These are phyloP conservation scores for Neotoma lepida DNA, from an alignment of 2,113 vertebrate species.

Conservation along the genomic window DNA sequence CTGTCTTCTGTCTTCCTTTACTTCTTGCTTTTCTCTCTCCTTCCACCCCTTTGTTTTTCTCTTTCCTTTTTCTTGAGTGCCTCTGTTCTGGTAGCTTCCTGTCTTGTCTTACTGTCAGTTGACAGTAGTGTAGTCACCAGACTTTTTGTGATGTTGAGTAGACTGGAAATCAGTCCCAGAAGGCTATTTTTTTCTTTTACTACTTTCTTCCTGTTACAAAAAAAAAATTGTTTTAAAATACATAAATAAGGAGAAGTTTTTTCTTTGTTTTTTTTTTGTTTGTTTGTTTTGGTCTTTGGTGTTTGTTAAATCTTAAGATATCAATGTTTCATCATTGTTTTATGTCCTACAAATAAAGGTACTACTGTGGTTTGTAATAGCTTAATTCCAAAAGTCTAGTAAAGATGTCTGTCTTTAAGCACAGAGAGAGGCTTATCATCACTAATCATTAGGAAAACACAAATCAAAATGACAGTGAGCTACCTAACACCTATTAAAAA, in stretches of 20 bases:
- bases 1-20: neutral
- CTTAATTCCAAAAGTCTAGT: constrained; percentile 15
- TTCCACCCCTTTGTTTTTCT: neutral
- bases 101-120: neutral
- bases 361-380: neutral
- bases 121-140: neutral
- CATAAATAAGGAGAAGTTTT: neutral
- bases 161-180: neutral
- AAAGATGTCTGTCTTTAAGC: constrained; percentile 28
- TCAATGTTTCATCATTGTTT: neutral
- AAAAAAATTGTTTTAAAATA: constrained; percentile 34
- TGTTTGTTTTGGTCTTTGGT: neutral
- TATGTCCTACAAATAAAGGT: neutral
- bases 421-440: neutral
- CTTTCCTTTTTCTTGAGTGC: neutral
- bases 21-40: neutral
- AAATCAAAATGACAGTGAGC: neutral
- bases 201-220: neutral
- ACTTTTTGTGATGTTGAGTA: neutral
- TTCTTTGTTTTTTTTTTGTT: neutral
- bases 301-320: constrained; percentile 45
- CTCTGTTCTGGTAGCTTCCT: constrained; percentile 35
- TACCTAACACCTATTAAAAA: neutral
- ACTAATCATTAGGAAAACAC: neutral
- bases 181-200: neutral